A percentile compares a stretch with the other conserved stretches of the same genome.
Conservation (phyloP, 2,113 vertebrate genomes). For the Phyllostomus discolor region DNA sequence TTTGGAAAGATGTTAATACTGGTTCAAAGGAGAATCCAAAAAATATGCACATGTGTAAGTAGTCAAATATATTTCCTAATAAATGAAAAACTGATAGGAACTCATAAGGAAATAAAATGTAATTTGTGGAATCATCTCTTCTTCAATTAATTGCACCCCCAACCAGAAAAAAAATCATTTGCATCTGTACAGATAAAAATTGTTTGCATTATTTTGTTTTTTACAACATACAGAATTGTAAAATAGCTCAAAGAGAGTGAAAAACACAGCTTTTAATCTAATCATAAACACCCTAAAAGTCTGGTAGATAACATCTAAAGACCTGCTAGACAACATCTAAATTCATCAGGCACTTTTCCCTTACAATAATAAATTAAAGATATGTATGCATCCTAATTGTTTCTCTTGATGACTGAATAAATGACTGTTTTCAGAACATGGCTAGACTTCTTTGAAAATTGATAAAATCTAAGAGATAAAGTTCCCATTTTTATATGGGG, state of each 20-base stretch:
- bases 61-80: neutral
- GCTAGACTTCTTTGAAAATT: conserved; percentile 25
- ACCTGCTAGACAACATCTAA: neutral
- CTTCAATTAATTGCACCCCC: neutral
- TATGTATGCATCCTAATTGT: neutral
- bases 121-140: neutral
- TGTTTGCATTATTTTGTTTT: neutral
- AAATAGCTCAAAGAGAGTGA: neutral
- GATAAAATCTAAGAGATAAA: neutral
- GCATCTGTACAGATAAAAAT: neutral
- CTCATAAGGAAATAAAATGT: neutral
- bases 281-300: neutral
- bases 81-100: neutral
- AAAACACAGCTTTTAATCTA: neutral
- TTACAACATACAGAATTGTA: neutral
- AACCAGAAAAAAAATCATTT: neutral
- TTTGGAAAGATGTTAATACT: neutral
- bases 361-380: neutral
- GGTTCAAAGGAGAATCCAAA: neutral
- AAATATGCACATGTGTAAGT: neutral
- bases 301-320: neutral
- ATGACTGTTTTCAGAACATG: neutral
- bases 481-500: neutral
- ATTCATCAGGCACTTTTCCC: neutral
- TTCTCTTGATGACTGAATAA: neutral